Base-by-base conservation (phyloP, 35 echinoderm and acorn worm genomes). In the Holothuria glaberrima region DNA sequence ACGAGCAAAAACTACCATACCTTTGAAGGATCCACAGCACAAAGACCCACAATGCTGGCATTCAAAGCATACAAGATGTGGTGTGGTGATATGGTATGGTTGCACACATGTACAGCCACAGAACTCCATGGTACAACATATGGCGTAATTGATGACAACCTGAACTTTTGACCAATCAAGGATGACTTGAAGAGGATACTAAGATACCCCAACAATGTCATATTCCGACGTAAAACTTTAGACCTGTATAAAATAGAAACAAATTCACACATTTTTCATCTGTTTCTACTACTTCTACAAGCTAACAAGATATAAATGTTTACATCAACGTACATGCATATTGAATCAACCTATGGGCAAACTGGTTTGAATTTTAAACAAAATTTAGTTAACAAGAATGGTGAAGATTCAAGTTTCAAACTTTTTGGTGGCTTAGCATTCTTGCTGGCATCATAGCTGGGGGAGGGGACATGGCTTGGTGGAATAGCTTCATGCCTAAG, bases 31-130 rank as follows among this genome's bases (percentile, higher is more conserved):
- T 87, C 66, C 34, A 87, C 85, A 24, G 9, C 71, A 89, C 70
- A 41, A 19, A 89, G 72, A 35, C 68, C 88, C 26, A 89, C 88
- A 19, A 78, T 48, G 5, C 21, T 59, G 12, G 33, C 88, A 78
- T 89, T 89, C 9, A 89, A 48, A 26, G 88, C 88, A 64, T 89
- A 89, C 5, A 89, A 35, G n/a, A 89, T 60, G 20, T 89, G 88
- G 58, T 68, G 77, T 5, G 54, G 54, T 30, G 88, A 48, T 36
- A 89, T 13, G 0, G n/a, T 56, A 10, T 12, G 25, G 31, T 89
- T 63, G 68, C 68, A 74, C 3, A 78, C 88, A 59, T 89, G 70
- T 10, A 89, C 88, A 38, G 88, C 70, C 16, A 89, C 88, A 56
- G 70, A 29, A 61, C 54, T 76, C 88, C 88, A 89, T 5, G 88